A percentile compares a stretch with the other conserved stretches of the same genome.
phyloP scores from a whole-genome alignment of 2,797 vertebrate species.

The Alcedo atthis region DNA sequence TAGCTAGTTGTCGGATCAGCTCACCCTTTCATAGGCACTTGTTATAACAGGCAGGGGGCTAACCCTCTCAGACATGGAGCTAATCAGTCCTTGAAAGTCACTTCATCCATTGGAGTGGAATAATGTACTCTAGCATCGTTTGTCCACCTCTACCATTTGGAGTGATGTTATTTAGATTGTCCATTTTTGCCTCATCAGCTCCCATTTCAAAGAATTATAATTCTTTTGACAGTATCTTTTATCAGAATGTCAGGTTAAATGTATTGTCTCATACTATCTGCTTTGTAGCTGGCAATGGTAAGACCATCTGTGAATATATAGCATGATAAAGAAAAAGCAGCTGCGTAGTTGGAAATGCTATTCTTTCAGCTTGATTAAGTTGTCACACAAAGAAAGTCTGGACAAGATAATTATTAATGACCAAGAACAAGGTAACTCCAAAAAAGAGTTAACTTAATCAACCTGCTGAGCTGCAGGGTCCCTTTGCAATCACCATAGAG shows the following conservation, averaged over 20 bases:
- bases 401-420: background rate
- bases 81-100: slow-evolving; percentile 75
- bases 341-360: background rate
- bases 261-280: background rate
- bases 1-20: slow-evolving; percentile 65
- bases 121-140: slow-evolving; percentile 48
- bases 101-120: slow-evolving; percentile 67
- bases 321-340: slow-evolving; percentile 23
- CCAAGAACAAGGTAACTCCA: background rate
- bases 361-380: slow-evolving; percentile 20
- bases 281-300: background rate
- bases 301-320: background rate
- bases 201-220: slow-evolving; percentile 32
- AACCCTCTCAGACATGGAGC: slow-evolving; percentile 73
- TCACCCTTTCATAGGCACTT: slow-evolving; percentile 72
- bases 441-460: background rate
- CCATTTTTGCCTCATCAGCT: slow-evolving; percentile 58
- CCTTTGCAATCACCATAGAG: background rate
- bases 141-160: slow-evolving; percentile 64
- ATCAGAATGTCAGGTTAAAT: slow-evolving; percentile 17
- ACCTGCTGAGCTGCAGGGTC: background rate
- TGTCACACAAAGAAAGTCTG: background rate
- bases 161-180: slow-evolving; percentile 50
- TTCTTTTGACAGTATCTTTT: background rate
- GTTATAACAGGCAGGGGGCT: slow-evolving; percentile 72